Base-by-base conservation (phyloP, 1,140 invertebrate genomes). In the Bombyx mori region DNA sequence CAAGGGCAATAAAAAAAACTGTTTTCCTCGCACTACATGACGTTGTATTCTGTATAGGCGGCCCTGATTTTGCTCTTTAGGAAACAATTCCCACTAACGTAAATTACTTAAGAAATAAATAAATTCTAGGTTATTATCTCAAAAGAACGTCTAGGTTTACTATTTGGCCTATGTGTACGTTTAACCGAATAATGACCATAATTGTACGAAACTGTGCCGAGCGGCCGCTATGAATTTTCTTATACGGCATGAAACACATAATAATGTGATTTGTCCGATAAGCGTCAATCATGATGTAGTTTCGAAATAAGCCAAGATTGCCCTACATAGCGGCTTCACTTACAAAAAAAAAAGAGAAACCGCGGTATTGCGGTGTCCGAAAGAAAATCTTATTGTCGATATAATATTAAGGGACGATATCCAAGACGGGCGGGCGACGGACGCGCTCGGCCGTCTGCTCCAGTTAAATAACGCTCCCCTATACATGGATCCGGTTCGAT, bases 341-440 rank as follows among this genome's bases (percentile, higher is more conserved):
- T 57, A 79, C 75, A 80, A 86, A 86, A 35, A 18, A 18, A 18
- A 86, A 83, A 84, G 81, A 86, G 80, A 84, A 86, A 86, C 75
- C 73, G 63, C 65, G 58, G 57, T 70, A 56, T 74, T 76, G 70
- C 77, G 69, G 75, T 63, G 74, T 69, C 70, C 69, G 70, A 82
- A 86, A 81, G 82, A 83, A 84, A 86, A 82, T 80, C 79, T 80
- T 84, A 82, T 82, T 80, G 80, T 82, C 75, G 77, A 75, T 80
- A 69, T 79, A 35, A 35, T 35, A 35, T 35, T 35, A 81, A 82
- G 80, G 79, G 78, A 77, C 82, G 82, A 86, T 77, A 86, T 84
- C 80, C 73, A 78, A 86, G 79, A 71, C 75, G 71, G 58, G 71
- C 60, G 70, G 26, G 26, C 26, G 26, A 35, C 26, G 26, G 26